Evolutionary conservation across 2,888 invertebrate species (phyloP), one percentile per base, ranked within the genome.

Genomic region (Diarsia brunnea): DNA sequence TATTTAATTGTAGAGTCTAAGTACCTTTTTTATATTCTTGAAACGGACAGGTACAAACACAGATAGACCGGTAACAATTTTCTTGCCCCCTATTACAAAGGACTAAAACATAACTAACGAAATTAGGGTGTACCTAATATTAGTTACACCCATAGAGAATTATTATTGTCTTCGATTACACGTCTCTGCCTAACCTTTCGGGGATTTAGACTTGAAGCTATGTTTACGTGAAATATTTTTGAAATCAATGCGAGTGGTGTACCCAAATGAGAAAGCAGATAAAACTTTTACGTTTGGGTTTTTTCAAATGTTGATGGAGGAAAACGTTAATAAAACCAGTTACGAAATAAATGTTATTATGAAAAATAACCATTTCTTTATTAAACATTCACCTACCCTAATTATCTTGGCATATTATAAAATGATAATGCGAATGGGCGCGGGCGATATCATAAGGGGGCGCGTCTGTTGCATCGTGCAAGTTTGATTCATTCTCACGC

Each of bases 391-490:
- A 55, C 27, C 12, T 58, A 38, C 16, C 21, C 19, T 45, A 63
- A 53, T 63, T 43, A 49, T 45, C 12, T 49, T n/a, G 19, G 47
- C 5, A n/a, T 61, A 38, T 38, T 69, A 68, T 47, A 24, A n/a
- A 61, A 71, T 79, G 11, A 43, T 71, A 53, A 27, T 53, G 10
- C n/a, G 21, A 63, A 47, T 53, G 5, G 45, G 12, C 38, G 27
- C n/a, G 5, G 45, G 12, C 38, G n/a, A 19, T 77, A 38, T 61
- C 61, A 38, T 19, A 70, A 61, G n/a, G 51, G 71, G 77, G 53
- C 38, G 73, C 53, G 72, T n/a, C 53, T n/a, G 14, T 76, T 79
- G 47, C 73, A 63, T 72, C 61, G 79, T 79, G 14, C 38, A 43
- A 72, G 24, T 31, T 71, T 79, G 55, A 49, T 79, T 79, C 7